These are phyloP conservation scores for Myotis vivesi DNA, from an alignment of 2,797 vertebrate species.

Conservation along the genomic window DNA sequence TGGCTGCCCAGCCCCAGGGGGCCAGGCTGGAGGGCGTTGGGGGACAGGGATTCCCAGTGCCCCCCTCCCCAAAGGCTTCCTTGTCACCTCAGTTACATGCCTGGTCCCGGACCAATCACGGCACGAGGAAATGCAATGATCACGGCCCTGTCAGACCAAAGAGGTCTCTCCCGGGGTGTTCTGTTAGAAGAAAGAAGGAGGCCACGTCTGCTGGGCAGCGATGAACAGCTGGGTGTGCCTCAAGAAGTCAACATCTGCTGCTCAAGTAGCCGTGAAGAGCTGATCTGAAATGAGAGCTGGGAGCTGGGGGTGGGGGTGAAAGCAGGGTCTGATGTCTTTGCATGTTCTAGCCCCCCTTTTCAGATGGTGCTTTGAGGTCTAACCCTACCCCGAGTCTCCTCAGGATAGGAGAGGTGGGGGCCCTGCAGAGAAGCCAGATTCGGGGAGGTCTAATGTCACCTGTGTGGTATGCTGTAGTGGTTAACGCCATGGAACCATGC, in stretches of 20 bases:
- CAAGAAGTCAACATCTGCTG: neutral
- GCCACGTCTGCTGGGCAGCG: neutral
- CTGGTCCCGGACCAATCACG: neutral
- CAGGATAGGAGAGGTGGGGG: too few relatives aligned
- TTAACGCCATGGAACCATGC: neutral
- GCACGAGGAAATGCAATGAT: neutral
- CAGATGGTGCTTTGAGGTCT: neutral
- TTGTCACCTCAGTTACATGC: neutral
- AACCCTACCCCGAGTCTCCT: neutral
- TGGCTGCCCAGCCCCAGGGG: neutral
- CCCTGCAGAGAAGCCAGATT: neutral
- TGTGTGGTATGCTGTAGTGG: neutral
- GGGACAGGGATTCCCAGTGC: neutral
- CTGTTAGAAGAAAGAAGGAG: neutral
- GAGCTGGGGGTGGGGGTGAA: neutral
- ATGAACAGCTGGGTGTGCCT: too few relatives aligned
- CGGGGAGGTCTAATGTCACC: too few relatives aligned
- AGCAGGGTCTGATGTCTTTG: neutral
- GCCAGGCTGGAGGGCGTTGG: accelerated
- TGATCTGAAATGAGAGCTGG: neutral
- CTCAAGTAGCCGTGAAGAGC: neutral
- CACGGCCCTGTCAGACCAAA: neutral
- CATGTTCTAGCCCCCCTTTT: neutral
- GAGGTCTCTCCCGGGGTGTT: neutral
- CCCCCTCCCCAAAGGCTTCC: accelerated